Evolutionary conservation across 2,797 vertebrate genomes (phyloP).

Genomic region (Rhabdomys pumilio): DNA sequence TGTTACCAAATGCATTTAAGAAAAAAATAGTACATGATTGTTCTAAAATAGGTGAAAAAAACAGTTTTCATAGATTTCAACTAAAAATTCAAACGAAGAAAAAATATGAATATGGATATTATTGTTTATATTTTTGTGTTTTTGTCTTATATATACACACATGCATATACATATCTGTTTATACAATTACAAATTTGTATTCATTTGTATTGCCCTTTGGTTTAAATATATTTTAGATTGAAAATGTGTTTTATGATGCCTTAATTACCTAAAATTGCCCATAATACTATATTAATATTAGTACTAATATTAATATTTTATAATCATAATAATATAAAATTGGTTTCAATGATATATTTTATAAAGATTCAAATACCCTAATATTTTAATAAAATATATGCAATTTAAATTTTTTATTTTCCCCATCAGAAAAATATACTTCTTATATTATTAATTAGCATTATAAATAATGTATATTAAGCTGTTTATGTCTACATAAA

Average conservation of each 20-base stretch:
- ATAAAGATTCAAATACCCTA: background rate
- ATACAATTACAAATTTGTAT: background rate
- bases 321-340: background rate
- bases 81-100: background rate
- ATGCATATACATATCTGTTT: background rate
- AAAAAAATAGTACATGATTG: background rate
- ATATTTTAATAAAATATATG: background rate
- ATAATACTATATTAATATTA: background rate
- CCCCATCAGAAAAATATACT: background rate
- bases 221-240: background rate
- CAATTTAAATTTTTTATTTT: background rate
- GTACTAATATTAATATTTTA: background rate
- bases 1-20: background rate
- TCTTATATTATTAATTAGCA: background rate
- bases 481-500: background rate
- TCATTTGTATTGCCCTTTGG: background rate
- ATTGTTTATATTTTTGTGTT: background rate
- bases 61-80: background rate
- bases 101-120: background rate
- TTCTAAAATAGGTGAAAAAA: conserved; percentile 1
- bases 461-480: background rate
- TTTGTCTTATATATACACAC: background rate
- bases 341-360: conserved; percentile 1
- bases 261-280: background rate
- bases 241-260: background rate